phyloP scores from a whole-genome alignment of 2,113 vertebrate species.

The Prunella fulvescens region DNA sequence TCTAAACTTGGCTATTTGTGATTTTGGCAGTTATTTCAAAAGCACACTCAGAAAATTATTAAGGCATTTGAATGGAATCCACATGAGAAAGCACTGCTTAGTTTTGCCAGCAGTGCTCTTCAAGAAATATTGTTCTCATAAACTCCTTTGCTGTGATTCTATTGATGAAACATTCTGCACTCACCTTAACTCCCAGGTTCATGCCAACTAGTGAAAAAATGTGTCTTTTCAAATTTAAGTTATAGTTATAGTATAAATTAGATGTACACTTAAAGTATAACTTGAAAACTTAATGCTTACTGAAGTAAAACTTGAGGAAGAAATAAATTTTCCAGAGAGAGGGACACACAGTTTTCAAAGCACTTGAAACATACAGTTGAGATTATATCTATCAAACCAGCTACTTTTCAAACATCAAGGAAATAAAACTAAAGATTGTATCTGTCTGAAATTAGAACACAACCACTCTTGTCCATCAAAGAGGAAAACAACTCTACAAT shows the following conservation, averaged over 20 bases:
- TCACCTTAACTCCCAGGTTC: neutral
- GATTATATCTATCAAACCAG: neutral
- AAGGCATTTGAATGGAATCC: constrained; percentile 1
- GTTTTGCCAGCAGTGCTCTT: neutral
- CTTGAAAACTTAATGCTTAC: neutral
- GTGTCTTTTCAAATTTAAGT: neutral
- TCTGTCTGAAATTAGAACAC: neutral
- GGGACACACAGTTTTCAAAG: neutral
- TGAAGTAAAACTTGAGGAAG: neutral
- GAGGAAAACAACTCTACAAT: neutral
- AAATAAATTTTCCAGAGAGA: neutral
- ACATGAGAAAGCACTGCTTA: neutral
- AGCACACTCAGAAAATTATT: constrained; percentile 11
- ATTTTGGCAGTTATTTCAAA: constrained; percentile 32
- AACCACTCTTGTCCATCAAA: neutral
- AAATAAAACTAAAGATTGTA: neutral
- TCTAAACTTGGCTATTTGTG: constrained; percentile 32
- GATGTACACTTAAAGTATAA: neutral
- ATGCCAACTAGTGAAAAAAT: neutral
- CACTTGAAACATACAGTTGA: neutral
- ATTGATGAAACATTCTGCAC: neutral
- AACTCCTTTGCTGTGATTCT: neutral
- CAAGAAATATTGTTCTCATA: neutral
- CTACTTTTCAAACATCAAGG: neutral
- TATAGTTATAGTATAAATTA: neutral